phyloP scores from a whole-genome alignment of 2,888 invertebrate genomes.

The Tubiluchus corallicola region DNA sequence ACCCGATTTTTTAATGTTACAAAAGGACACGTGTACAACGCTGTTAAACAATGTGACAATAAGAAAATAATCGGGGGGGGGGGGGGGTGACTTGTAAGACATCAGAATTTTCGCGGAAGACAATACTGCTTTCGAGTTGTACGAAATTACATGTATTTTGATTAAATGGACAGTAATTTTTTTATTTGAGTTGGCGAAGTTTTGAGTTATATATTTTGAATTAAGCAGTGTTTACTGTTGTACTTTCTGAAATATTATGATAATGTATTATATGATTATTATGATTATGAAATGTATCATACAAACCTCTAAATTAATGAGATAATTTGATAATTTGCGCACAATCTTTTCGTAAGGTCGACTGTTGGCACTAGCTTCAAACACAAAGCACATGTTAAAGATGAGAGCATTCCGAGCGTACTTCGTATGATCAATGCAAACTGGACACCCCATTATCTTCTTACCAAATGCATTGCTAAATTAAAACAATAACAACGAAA shows the following conservation, averaged over 20 bases:
- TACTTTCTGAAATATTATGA: constrained; percentile 7
- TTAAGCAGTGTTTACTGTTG: constrained; percentile 5
- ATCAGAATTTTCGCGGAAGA: too few species aligned
- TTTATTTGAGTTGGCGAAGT: not conserved
- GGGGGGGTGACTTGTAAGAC: too few species aligned
- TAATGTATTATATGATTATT: too few species aligned
- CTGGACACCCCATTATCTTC: constrained; percentile 81
- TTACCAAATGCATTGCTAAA: constrained; percentile 51
- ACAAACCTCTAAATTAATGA: constrained; percentile 38
- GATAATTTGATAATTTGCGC: constrained; percentile 75
- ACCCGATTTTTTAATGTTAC: too few species aligned
- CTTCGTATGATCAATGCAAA: constrained; percentile 65
- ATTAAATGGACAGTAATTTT: too few species aligned
- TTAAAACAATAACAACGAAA: constrained; percentile 11
- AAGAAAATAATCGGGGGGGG: too few species aligned
- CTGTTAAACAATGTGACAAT: too few species aligned
- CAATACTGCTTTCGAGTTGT: too few species aligned
- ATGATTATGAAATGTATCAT: too few species aligned
- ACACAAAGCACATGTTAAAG: constrained; percentile 86
- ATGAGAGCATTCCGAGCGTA: constrained; percentile 85
- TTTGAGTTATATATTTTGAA: too few species aligned
- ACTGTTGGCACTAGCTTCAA: constrained; percentile 68
- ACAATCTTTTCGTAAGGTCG: constrained; percentile 85
- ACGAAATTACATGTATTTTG: too few species aligned
- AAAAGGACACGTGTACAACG: too few species aligned